Percentiles rank a stretch among this genome's conserved stretches.
Evolutionary conservation across 2,888 invertebrate species (phyloP).

Genomic region (Glyphotaelius pellucidus): DNA sequence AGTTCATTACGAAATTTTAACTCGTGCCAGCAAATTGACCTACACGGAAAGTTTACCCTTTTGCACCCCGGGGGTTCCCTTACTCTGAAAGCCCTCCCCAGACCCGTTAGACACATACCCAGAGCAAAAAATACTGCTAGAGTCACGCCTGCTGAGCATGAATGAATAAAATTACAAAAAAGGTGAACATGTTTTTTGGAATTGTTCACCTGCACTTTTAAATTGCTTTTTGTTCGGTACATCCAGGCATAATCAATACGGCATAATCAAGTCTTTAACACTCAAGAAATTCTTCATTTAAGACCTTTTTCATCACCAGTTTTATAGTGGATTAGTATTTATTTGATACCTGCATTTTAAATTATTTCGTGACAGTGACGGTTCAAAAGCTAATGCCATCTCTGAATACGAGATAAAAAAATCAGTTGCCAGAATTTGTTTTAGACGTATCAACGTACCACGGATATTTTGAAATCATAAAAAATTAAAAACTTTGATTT

Average conservation of each 20-base stretch:
- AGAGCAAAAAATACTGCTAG: neutral
- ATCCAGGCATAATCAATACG: neutral
- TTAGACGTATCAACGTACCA: no score
- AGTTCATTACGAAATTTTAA: slow-evolving; percentile 45
- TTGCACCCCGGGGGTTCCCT: slow-evolving; percentile 21
- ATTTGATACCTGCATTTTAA: neutral
- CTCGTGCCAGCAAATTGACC: slow-evolving; percentile 40
- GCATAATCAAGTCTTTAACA: neutral
- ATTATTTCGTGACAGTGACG: neutral
- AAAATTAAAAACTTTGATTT: no score
- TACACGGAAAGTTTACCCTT: slow-evolving; percentile 42
- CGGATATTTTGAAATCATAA: no score
- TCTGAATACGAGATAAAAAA: no score
- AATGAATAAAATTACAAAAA: neutral
- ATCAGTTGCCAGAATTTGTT: no score
- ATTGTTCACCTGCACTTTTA: neutral
- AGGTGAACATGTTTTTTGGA: neutral
- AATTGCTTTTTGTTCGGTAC: neutral
- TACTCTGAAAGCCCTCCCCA: neutral
- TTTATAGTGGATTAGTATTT: neutral
- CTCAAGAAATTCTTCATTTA: neutral
- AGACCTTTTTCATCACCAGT: neutral
- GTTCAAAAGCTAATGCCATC: neutral
- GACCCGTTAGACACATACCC: neutral
- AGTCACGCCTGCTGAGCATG: slow-evolving; percentile 13